Percentiles rank a stretch among this genome's conserved stretches.
Evolutionary conservation across 1,140 invertebrate genomes (phyloP).

Genomic region (Penaeus chinensis): DNA sequence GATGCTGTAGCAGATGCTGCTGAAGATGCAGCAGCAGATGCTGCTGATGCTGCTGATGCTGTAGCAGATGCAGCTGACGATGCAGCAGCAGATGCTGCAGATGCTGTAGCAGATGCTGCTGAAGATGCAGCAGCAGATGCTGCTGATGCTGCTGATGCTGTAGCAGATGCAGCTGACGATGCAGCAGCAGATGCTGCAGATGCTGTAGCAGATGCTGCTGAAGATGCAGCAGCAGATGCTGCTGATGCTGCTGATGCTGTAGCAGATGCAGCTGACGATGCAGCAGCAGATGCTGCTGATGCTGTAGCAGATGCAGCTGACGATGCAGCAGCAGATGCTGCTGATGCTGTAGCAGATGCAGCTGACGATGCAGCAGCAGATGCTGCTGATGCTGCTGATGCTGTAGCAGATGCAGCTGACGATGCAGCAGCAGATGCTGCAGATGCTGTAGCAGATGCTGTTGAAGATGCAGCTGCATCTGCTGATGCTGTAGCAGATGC

Average conservation of each 20-base stretch:
- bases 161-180: no score
- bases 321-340: neutral
- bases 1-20: no score
- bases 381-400: slow-evolving; percentile 4
- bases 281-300: slow-evolving; percentile 17
- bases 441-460: slow-evolving; percentile 16
- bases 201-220: no score
- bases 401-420: neutral
- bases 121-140: neutral
- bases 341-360: neutral
- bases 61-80: no score
- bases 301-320: slow-evolving; percentile 8
- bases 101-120: no score
- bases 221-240: neutral
- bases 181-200: no score
- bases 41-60: neutral
- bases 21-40: neutral
- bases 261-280: neutral
- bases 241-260: neutral
- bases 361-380: neutral
- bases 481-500: slow-evolving; percentile 10
- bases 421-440: neutral
- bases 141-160: no score
- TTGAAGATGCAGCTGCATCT: neutral
- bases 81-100: no score